Percentiles rank a stretch among this genome's conserved stretches.
These are phyloP conservation scores for Aphaenogaster rudis DNA, from an alignment of 1,140 invertebrate genomes.

Conservation along the genomic window DNA sequence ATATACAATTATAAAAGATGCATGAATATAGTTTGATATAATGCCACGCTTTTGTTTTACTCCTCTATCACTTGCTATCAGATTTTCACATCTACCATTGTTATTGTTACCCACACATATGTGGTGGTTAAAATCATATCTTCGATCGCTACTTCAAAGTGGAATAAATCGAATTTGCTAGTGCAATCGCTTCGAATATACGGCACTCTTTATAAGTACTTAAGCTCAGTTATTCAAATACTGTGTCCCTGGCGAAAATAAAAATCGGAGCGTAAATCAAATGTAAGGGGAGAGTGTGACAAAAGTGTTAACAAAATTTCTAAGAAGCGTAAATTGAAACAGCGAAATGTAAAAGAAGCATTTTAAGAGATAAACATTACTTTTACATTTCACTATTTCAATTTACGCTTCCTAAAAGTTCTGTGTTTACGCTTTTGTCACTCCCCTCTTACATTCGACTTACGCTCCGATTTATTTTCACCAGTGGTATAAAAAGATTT, in stretches of 20 bases:
- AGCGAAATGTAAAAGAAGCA: no score
- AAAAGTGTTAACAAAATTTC: no score
- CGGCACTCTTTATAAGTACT: neutral
- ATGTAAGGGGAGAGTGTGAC: no score
- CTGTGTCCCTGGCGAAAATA: no score
- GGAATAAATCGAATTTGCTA: neutral
- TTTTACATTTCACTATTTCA: no score
- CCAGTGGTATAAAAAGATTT: neutral
- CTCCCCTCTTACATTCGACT: no score
- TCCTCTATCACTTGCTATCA: neutral
- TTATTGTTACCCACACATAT: neutral
- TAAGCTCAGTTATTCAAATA: constrained; percentile 50
- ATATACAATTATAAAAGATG: neutral
- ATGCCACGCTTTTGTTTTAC: neutral
- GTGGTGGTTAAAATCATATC: neutral
- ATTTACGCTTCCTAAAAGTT: no score
- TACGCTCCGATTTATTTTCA: no score
- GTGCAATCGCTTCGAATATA: neutral
- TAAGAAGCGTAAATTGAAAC: no score
- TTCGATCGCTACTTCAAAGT: constrained; percentile 1
- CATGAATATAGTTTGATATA: neutral
- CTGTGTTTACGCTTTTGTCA: no score
- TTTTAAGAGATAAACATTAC: no score
- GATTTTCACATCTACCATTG: neutral
- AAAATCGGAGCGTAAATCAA: no score